A percentile compares a stretch with the other conserved stretches of the same genome.
These are phyloP conservation scores for Erythrolamprus reginae DNA, from an alignment of 2,113 vertebrate genomes.

Conservation along the genomic window DNA sequence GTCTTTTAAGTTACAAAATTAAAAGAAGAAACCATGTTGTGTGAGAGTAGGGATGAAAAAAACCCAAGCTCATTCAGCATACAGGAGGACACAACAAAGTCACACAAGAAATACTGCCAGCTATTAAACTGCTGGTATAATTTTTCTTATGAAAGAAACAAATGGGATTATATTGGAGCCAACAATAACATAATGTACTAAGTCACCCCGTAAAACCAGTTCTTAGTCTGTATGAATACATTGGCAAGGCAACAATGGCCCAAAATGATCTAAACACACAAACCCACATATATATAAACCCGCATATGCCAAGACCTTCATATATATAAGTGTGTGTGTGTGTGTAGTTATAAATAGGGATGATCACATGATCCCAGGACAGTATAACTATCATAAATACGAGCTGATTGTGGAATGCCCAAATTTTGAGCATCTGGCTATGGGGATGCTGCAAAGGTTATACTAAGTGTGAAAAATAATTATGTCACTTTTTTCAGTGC, in stretches of 20 bases:
- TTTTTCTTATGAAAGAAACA: not conserved
- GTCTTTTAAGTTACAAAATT: not conserved
- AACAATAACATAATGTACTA: not conserved
- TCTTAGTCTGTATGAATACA: not conserved
- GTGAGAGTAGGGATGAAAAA: not conserved
- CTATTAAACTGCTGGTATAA: not conserved
- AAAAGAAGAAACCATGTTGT: not conserved
- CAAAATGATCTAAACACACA: conserved; percentile 3
- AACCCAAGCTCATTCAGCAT: not conserved
- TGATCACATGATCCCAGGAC: too few relatives aligned
- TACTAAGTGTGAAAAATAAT: too few relatives aligned
- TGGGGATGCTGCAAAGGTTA: too few relatives aligned
- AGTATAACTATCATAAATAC: too few relatives aligned
- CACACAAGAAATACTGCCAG: not conserved
- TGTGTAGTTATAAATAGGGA: too few relatives aligned
- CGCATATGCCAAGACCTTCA: too few relatives aligned
- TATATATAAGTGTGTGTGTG: too few relatives aligned
- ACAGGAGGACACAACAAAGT: not conserved
- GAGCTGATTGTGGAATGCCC: too few relatives aligned
- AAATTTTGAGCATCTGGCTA: too few relatives aligned
- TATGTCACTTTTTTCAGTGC: too few relatives aligned
- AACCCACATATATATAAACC: too few relatives aligned
- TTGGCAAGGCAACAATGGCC: not conserved
- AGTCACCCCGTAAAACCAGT: not conserved
- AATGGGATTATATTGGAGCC: not conserved